Conservation (phyloP, 1,140 invertebrate genomes). For the Apis laboriosa region DNA sequence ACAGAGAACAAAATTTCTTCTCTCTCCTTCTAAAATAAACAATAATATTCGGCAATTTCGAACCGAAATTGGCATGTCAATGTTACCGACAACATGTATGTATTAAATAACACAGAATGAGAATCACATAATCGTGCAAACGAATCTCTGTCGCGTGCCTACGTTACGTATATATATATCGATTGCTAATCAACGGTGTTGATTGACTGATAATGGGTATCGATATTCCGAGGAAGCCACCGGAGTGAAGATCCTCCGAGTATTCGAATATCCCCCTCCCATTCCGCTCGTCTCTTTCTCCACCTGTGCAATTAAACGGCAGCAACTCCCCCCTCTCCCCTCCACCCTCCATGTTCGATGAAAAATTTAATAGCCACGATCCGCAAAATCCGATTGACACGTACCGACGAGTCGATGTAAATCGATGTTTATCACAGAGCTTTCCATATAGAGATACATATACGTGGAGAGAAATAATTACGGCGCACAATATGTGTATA, state of each 20-base stretch:
- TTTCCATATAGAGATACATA: not conserved
- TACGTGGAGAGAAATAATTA: not conserved
- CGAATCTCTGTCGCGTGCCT: not conserved
- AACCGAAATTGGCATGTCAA: no score
- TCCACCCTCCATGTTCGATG: not conserved
- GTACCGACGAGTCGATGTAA: not conserved
- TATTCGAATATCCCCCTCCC: not conserved
- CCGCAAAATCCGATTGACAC: conserved; percentile 1
- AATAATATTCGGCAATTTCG: no score
- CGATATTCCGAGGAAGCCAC: not conserved
- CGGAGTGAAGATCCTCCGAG: not conserved
- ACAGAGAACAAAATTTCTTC: no score
- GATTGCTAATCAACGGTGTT: not conserved
- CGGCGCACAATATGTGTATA: not conserved
- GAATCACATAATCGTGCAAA: not conserved
- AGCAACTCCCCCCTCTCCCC: no score
- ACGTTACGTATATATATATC: not conserved
- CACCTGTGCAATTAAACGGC: conserved; percentile 16
- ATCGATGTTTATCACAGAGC: not conserved
- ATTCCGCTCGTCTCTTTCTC: not conserved
- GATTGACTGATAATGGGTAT: not conserved
- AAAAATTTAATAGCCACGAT: conserved; percentile 21
- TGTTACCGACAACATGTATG: no score
- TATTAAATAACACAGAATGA: no score
- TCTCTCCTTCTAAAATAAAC: no score